These are phyloP conservation scores for Hormaphis cornu DNA, from an alignment of 1,140 invertebrate genomes.

Conservation along the genomic window DNA sequence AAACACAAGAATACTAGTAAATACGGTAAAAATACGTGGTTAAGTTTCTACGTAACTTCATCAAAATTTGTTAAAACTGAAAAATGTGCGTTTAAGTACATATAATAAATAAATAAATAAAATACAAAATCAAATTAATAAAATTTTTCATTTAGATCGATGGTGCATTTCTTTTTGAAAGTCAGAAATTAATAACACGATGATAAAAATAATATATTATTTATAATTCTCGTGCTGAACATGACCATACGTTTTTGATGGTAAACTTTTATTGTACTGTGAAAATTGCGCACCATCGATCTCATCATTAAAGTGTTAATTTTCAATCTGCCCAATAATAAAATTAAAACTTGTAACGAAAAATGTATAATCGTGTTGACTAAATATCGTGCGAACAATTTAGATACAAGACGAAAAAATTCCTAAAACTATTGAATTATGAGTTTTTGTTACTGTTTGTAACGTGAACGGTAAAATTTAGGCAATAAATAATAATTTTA, in stretches of 20 bases:
- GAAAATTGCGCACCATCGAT: neutral
- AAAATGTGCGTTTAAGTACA: neutral
- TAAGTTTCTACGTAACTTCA: too few species aligned
- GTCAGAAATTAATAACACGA: neutral
- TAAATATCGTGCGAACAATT: neutral
- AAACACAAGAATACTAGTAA: neutral
- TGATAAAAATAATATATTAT: neutral
- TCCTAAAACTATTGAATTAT: too few species aligned
- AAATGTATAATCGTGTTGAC: too few species aligned
- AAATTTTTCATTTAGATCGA: neutral
- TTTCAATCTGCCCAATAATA: neutral
- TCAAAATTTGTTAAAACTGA: neutral
- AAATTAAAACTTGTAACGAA: neutral
- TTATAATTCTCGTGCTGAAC: too few species aligned
- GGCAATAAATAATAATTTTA: neutral
- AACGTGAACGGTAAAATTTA: neutral
- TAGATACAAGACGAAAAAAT: too few species aligned
- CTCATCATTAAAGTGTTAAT: neutral
- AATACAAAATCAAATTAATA: neutral
- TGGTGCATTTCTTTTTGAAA: conserved; percentile 6
- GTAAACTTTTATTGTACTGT: neutral
- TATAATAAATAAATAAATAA: neutral
- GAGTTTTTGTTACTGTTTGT: neutral
- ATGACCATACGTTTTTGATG: too few species aligned
- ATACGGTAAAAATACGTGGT: too few species aligned